Evolutionary conservation across 2,113 vertebrate genomes (phyloP).

Genomic region (Gavialis gangeticus): DNA sequence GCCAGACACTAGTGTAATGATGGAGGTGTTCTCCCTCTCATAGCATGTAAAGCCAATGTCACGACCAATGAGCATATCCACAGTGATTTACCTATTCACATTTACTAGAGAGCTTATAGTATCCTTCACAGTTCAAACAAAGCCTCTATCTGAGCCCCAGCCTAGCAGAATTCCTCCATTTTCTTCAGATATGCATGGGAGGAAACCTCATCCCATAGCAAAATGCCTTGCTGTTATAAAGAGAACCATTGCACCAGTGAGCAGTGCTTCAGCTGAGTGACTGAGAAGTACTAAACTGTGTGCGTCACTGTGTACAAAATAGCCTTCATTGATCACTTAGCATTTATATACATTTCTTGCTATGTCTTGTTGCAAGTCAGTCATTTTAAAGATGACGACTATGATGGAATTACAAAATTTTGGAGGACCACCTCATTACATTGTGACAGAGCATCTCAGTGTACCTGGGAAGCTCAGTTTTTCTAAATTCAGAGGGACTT

Average conservation of each 20-base stretch:
- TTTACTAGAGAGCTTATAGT: neutral
- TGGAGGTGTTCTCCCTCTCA: neutral
- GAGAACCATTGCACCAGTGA: neutral
- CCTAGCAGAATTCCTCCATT: neutral
- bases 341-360: neutral
- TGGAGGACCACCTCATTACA: neutral
- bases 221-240: neutral
- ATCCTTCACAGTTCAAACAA: neutral
- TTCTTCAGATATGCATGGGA: neutral
- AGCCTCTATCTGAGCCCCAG: neutral
- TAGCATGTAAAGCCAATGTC: neutral
- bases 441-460: neutral
- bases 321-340: neutral
- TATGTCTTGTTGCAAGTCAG: neutral
- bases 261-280: neutral
- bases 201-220: neutral
- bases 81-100: fast-evolving
- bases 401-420: neutral
- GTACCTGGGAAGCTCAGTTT: neutral
- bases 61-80: neutral
- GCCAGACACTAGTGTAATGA: neutral
- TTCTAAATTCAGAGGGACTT: neutral
- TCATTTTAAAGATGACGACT: neutral
- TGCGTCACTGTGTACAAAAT: neutral
- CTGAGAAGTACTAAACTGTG: neutral